Evolutionary conservation across 2,888 invertebrate genomes (phyloP), one percentile per base, ranked within the genome.

Genomic region (Drosophila tanythrix): DNA sequence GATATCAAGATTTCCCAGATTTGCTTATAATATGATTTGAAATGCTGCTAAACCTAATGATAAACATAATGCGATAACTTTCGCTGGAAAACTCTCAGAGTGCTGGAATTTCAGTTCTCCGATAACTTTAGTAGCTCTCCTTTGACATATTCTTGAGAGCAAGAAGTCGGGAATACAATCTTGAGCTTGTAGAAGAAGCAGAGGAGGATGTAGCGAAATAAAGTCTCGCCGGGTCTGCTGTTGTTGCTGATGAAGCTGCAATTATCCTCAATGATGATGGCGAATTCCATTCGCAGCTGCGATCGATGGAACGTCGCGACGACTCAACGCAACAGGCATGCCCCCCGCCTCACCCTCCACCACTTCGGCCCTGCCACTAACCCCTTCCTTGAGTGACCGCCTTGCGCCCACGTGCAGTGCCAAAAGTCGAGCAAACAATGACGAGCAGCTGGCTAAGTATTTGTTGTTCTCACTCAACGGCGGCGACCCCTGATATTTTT

Each of bases 241-340:
- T 48, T n/a, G 43, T 31, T 31, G 53, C 56, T 76, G 79, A 65
- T 72, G 71, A 65, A 69, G 62, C 79, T 83, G 86, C 88, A 90
- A 90, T 90, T 90, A 90, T 90, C 79, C 82, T 79, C 81, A 50
- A 53, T 76, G 76, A 69, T 86, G 83, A 85, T 81, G 88, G 81
- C 77, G 74, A 89, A 90, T 90, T 88, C 85, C 85, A 82, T 83
- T 82, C 69, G 84, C 87, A 86, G 86, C 80, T 85, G 82, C 82
- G 48, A 73, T 76, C 74, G 75, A 61, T 72, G 63, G 51, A 59
- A 36, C 69, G 56, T 56, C 60, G 43, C 18, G 27, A 38, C 27
- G 58, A 58, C 27, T 33, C 21, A 33, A 46, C 57, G 50, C 27
- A 25, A 27, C 25, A 25, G 8, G 27, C 25, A 46, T 25, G 15